A percentile compares a stretch with the other conserved stretches of the same genome.
phyloP scores from a whole-genome alignment of 2,888 invertebrate species.

The Drosophila yooni region DNA sequence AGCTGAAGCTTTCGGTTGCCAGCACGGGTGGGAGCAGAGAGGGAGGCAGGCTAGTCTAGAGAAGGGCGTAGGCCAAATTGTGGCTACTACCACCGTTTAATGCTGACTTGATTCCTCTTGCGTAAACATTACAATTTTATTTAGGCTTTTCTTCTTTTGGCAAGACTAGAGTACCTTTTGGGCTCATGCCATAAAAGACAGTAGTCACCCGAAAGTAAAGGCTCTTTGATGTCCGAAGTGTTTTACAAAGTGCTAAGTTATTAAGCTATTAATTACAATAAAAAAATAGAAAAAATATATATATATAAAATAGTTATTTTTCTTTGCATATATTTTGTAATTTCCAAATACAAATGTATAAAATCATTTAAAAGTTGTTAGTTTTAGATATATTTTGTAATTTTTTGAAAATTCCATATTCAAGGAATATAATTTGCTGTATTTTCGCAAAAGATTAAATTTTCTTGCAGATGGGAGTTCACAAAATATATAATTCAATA shows the following conservation, averaged over 20 bases:
- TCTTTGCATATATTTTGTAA: too few species aligned
- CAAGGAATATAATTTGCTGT: background rate
- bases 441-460: background rate
- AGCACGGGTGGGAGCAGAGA: conserved; percentile 10
- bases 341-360: background rate
- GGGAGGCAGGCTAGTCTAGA: background rate
- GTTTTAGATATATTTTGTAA: background rate
- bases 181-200: background rate
- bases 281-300: background rate
- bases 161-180: conserved; percentile 5
- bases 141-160: background rate
- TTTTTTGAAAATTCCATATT: background rate
- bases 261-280: background rate
- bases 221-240: background rate
- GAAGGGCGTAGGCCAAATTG: conserved; percentile 7
- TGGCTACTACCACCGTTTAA: conserved; percentile 58
- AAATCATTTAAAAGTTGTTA: background rate
- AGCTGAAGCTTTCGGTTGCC: conserved; percentile 2
- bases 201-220: background rate
- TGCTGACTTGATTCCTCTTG: conserved; percentile 70
- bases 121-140: conserved; percentile 51
- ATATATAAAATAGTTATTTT: too few species aligned
- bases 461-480: too few species aligned
- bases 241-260: background rate
- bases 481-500: too few species aligned